Base-by-base conservation (phyloP, 2,113 vertebrate species). In the Atractosteus spatula region DNA sequence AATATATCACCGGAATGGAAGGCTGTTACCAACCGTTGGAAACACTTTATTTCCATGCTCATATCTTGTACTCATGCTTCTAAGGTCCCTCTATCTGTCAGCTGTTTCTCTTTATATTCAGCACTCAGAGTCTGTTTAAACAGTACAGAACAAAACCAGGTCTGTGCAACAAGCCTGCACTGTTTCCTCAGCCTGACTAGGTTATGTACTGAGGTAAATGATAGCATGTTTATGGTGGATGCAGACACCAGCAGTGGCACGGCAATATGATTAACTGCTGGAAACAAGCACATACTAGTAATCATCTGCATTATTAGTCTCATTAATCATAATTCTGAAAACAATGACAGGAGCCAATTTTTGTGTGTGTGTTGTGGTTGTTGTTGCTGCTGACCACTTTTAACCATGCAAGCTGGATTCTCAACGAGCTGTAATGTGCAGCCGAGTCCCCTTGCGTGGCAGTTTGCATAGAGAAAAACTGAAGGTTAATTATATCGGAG, bases 401-500 rank as follows among this genome's bases (percentile, higher is more conserved):
- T 90, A 85, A 88, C 89, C 89, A 89, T 91, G 86, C 85, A 84
- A 86, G 83, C 91, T 88, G 87, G 89, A 85, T 91, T 90, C 95
- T 95, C 92, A 87, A 86, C 91, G 87, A 90, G 92, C 83, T 74
- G 91, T 91, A 88, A 93, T 90, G 90, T 89, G 87, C 89, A 83
- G 85, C 86, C 72, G 80, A 78, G 87, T 90, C 89, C 90, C 91
- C 86, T 81, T 89, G 90, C 61, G 85, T 92, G 91, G 92, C 91
- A 85, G 90, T 91, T 92, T 92, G 89, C 92, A 92, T 87, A 87
- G 91, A 93, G 92, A 89, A 94, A 94, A 94, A 94, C 91, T 92
- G 92, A 96, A 95, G 94, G 94, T 96, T 96, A 97, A 97, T 98
- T 97, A 95, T 94, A 93, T 95, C 92, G 92, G 89, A 93, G 91